Base-by-base conservation (phyloP, 2,797 vertebrate species). In the Molossus molossus region DNA sequence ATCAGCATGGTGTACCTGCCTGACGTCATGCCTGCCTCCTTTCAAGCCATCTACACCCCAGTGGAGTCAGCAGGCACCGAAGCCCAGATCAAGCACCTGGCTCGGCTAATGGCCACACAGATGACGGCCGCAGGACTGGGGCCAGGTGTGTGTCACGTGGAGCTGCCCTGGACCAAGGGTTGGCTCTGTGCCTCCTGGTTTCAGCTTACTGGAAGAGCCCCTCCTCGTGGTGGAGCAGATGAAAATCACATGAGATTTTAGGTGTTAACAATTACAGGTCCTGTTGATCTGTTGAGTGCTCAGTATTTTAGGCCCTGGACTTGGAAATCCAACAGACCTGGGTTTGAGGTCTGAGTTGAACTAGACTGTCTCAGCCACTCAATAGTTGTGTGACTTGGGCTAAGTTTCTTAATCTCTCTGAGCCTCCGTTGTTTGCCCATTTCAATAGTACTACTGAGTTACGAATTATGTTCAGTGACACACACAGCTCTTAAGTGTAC, bases 1-100 rank as follows among this genome's bases (percentile, higher is more conserved):
- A 99, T 99, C 98, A 99, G 99, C 98, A 99, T 99, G 99, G 99
- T 99, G 21, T 99, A 99, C 97, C 98, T 99, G 50, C 99, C 99
- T 0, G 99, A 99, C 29, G 97, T 98, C 97, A 99, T 99, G 99
- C 99, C 99, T 0, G 99, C 99, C 0, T 99, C 99, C 94, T 99
- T 99, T 98, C 99, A 99, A 98, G 99, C 99, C 88, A 99, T 99
- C 4, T 99, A 99, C 97, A 99, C 99, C 0, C 99, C 99, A 0
- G 99, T 99, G 69, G 99, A 99, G 97, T 99, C 99, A 0, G 99
- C 99, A 0, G 99, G 99, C 93, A 99, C 99, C 0, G 99, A 99
- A 4, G 99, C 99, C 2, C 99, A 99, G 95, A 99, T 99, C 93
- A 99, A 99, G 87, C 99, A 99, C 97, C 97, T 99, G 85, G 98